Base-by-base conservation (phyloP, 2,797 vertebrate genomes). In the Chiloscyllium punctatum region DNA sequence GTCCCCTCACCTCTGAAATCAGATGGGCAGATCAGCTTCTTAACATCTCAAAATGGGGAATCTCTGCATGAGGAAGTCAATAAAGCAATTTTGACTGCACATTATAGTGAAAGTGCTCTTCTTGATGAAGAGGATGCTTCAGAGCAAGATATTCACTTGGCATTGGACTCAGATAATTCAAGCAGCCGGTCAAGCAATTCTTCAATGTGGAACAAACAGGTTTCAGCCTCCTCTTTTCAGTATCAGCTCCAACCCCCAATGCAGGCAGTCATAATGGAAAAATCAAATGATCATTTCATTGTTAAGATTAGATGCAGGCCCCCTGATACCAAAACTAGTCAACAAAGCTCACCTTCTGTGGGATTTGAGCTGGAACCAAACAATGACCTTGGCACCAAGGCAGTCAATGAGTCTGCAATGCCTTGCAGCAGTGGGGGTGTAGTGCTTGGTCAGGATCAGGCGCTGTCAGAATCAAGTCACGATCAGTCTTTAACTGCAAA, bases 1-100 rank as follows among this genome's bases (percentile, higher is more conserved):
- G 98, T 99, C 84, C 99, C 99, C 0, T 99, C 99, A 0, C 99
- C 99, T 77, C 97, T 99, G 94, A 99, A 99, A 97, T 99, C 99
- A 0, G 99, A 99, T 97, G 98, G 98, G 96, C 98, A 99, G 96
- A 98, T 99, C 95, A 99, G 99, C 97, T 99, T 99, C 96, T 97
- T 99, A 66, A 98, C 98, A 96, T 98, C 98, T 0, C 97, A 97
- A 8, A 97, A 95, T 96, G 97, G 96, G 77, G 96, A 96, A 42
- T 96, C 97, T 9, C 57, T 95, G 94, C 48, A 15, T 74, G 96
- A 97, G 95, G 98, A 98, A 95, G 97, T 98, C n/a, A 98, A 98
- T 0, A 98, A 99, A 95, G 98, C 98, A 87, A 98, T 99, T 96
- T 97, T 99, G 96, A 98, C 98, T 0, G 98, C 98, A 6, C 99